Percentiles rank a stretch among this genome's conserved stretches.
phyloP scores from a whole-genome alignment of 2,113 vertebrate genomes.

The Nothocercus julius region DNA sequence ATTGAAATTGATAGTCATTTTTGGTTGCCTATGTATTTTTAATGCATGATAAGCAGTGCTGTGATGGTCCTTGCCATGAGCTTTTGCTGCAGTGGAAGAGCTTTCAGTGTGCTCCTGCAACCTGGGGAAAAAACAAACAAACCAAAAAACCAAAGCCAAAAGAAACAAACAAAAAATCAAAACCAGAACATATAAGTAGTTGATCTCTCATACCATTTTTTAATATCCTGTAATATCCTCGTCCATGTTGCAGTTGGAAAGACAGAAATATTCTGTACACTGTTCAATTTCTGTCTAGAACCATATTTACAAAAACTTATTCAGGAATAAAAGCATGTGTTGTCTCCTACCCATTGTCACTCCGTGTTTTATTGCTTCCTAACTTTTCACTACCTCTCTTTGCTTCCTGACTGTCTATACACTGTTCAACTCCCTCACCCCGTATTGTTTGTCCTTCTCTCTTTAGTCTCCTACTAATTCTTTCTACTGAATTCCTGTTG shows the following conservation, averaged over 20 bases:
- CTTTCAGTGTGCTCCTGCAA: not conserved
- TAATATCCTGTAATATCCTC: not conserved
- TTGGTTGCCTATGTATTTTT: no score
- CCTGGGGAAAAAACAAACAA: no score
- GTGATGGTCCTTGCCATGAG: not conserved
- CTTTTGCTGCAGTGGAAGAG: not conserved
- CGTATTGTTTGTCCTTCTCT: not conserved
- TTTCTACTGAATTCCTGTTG: not conserved
- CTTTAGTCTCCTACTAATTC: not conserved
- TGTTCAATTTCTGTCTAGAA: not conserved
- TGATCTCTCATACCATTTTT: not conserved
- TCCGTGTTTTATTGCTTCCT: not conserved
- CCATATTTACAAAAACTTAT: not conserved
- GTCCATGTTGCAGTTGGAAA: rapidly evolving
- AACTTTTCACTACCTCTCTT: not conserved
- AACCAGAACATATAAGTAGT: not conserved
- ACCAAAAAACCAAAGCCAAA: no score
- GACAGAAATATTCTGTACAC: not conserved
- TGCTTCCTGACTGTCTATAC: not conserved
- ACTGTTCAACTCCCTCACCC: not conserved
- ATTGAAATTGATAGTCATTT: not conserved
- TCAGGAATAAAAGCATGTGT: not conserved
- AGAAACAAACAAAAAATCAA: not conserved
- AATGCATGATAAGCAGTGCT: not conserved
- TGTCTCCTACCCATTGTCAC: not conserved